These are phyloP conservation scores for Rhodeus uyekii DNA, from an alignment of 2,797 vertebrate species.

Conservation along the genomic window DNA sequence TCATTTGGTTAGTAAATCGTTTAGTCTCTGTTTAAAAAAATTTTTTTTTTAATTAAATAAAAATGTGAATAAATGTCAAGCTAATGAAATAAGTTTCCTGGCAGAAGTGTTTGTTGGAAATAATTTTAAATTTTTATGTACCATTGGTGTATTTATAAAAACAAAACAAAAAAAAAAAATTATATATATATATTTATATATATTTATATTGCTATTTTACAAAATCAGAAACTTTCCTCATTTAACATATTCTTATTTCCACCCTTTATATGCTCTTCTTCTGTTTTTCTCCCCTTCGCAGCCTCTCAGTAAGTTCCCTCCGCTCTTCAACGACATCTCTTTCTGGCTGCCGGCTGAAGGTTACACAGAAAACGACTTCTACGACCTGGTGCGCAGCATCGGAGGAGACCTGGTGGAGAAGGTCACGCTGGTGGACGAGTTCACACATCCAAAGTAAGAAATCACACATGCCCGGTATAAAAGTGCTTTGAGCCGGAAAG, in stretches of 20 bases:
- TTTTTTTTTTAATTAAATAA: too few species aligned
- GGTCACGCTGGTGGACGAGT: constrained; percentile 86
- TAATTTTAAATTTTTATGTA: not conserved
- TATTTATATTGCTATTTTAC: too few species aligned
- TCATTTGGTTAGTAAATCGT: not conserved
- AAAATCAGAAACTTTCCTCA: too few species aligned
- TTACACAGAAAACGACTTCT: constrained; percentile 89
- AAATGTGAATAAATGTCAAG: not conserved
- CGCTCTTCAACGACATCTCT: constrained; percentile 91
- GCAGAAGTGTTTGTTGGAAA: not conserved
- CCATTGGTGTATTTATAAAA: not conserved
- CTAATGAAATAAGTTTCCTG: not conserved
- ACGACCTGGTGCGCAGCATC: constrained; percentile 86
- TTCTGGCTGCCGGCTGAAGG: constrained; percentile 90
- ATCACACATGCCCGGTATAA: not conserved
- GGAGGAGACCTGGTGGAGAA: constrained; percentile 93
- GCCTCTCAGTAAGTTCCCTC: constrained; percentile 89
- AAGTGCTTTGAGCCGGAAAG: not conserved
- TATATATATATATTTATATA: too few species aligned
- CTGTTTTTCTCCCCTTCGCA: constrained; percentile 58
- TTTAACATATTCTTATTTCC: not conserved
- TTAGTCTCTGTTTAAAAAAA: too few species aligned
- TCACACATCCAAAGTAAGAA: constrained; percentile 89
- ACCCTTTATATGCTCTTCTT: not conserved
- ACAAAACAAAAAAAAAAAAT: too few species aligned